Evolutionary conservation across 2,797 vertebrate species (phyloP).

Genomic region (Acestrorhynchus altus): DNA sequence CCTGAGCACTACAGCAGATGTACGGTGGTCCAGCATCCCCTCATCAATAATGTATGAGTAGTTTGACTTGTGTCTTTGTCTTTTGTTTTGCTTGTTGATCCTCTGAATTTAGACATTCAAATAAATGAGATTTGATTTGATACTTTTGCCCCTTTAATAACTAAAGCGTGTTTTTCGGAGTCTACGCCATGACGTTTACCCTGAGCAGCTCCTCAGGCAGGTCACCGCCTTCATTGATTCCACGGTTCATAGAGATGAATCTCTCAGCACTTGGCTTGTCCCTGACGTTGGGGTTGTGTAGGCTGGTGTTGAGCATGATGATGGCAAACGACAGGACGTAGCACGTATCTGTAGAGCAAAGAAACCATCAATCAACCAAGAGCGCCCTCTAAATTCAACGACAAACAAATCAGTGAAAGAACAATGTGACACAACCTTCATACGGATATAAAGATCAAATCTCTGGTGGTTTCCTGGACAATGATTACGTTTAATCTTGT

Average conservation of each 20-base stretch:
- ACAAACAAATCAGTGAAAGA: background rate
- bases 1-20: no score
- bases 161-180: no score
- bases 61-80: no score
- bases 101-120: no score
- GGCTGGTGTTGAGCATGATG: slow-evolving; percentile 98
- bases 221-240: slow-evolving; percentile 96
- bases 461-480: no score
- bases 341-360: slow-evolving; percentile 87
- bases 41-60: no score
- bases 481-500: no score
- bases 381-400: background rate
- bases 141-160: no score
- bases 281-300: slow-evolving; percentile 96
- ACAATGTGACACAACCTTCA: background rate
- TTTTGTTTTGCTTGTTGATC: no score
- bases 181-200: slow-evolving; percentile 72
- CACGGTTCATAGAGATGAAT: slow-evolving; percentile 97
- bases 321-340: slow-evolving; percentile 96
- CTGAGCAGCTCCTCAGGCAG: slow-evolving; percentile 94
- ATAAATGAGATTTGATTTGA: no score
- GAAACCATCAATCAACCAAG: background rate
- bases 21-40: no score
- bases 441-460: background rate
- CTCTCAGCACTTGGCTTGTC: slow-evolving; percentile 95